Evolutionary conservation across 2,797 vertebrate genomes (phyloP).

Genomic region (Intellagama lesueurii): DNA sequence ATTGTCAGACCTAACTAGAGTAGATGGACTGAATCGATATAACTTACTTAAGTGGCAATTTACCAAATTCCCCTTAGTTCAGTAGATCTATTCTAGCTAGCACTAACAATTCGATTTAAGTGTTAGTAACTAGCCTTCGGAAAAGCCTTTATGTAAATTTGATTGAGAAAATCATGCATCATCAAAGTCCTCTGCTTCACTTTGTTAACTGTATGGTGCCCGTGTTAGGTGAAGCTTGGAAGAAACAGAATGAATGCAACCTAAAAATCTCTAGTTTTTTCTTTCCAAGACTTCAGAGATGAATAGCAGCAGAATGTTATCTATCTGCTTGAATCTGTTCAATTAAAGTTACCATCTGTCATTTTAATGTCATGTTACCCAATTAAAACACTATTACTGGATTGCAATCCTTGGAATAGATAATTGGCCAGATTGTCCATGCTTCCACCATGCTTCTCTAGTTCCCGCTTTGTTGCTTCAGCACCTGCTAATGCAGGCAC

Average conservation of each 20-base stretch:
- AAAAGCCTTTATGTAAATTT: too few relatives aligned
- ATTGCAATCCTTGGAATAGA: conserved; percentile 62
- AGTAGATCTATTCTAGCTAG: too few relatives aligned
- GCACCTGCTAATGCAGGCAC: conserved; percentile 55
- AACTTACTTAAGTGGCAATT: too few relatives aligned
- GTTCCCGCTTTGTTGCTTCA: conserved; percentile 55
- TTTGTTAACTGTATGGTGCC: conserved; percentile 10
- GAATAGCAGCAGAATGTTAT: conserved; percentile 74
- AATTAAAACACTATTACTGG: conserved; percentile 69
- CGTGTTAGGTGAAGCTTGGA: conserved; percentile 62
- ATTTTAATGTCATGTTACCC: conserved; percentile 65
- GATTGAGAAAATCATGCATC: too few relatives aligned
- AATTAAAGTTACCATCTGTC: conserved; percentile 75
- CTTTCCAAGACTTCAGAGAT: conserved; percentile 59
- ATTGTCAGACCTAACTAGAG: too few relatives aligned
- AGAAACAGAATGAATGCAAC: conserved; percentile 56
- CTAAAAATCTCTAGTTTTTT: conserved; percentile 22
- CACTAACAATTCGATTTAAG: too few relatives aligned
- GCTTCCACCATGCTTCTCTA: conserved; percentile 54
- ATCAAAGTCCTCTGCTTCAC: conserved; percentile 17
- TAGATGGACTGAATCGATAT: too few relatives aligned
- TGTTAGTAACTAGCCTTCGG: too few relatives aligned
- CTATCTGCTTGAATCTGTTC: conserved; percentile 69
- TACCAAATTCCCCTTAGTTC: too few relatives aligned
- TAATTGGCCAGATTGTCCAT: conserved; percentile 59